Conservation (phyloP, 2,797 vertebrate genomes). For the Muscicapa striata region DNA sequence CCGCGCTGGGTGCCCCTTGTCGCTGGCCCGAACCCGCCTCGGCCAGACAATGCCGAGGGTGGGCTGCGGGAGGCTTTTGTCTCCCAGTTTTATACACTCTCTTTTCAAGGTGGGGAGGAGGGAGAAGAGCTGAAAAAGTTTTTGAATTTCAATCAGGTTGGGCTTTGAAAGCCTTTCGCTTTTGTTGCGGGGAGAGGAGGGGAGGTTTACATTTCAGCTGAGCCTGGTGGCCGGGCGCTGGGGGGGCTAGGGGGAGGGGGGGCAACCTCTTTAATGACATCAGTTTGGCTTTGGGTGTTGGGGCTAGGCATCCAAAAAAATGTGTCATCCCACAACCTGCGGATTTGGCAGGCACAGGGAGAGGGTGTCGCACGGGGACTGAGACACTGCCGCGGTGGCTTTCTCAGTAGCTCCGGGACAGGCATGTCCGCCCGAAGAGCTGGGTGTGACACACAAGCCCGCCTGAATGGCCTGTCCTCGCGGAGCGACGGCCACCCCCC, state of each 20-base stretch:
- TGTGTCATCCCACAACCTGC: not conserved
- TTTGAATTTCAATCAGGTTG: slow-evolving; percentile 85
- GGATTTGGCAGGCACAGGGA: not conserved
- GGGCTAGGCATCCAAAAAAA: slow-evolving; percentile 26
- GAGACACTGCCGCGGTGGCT: not conserved
- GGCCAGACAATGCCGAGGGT: slow-evolving; percentile 76
- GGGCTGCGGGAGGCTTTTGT: slow-evolving; percentile 77
- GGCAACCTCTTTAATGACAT: slow-evolving; percentile 51
- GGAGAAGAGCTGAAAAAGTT: slow-evolving; percentile 76
- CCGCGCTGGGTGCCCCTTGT: slow-evolving; percentile 68
- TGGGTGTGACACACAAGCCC: not conserved
- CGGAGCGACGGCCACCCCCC: not conserved
- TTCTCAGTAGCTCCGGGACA: not conserved
- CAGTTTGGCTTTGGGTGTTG: slow-evolving; percentile 22
- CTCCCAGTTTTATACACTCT: slow-evolving; percentile 76
- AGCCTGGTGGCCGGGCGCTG: slow-evolving; percentile 62
- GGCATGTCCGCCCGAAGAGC: not conserved
- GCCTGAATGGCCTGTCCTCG: not conserved
- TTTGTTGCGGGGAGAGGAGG: slow-evolving; percentile 74
- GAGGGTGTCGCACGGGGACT: not conserved
- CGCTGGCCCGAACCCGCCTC: slow-evolving; percentile 67
- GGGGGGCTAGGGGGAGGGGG: slow-evolving; percentile 18
- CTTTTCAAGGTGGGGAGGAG: slow-evolving; percentile 77
- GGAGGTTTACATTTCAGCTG: slow-evolving; percentile 76
- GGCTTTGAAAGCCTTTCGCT: slow-evolving; percentile 81